phyloP scores from a whole-genome alignment of 2,797 vertebrate genomes.

The Glyptemys insculpta region DNA sequence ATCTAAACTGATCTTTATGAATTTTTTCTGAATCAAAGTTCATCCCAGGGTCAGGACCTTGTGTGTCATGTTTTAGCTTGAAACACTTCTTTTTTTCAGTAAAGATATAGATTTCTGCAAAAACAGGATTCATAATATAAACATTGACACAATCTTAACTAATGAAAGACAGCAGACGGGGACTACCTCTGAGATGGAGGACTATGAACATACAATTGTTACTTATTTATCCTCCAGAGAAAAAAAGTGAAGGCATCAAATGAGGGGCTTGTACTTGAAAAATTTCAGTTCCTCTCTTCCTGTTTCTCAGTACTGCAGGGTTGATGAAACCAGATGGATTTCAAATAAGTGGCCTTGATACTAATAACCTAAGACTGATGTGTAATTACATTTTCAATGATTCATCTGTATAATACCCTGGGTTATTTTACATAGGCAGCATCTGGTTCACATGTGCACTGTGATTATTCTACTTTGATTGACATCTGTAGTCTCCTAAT shows the following conservation, averaged over 20 bases:
- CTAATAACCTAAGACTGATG: slow-evolving; percentile 63
- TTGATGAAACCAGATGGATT: slow-evolving; percentile 45
- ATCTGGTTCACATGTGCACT: slow-evolving; percentile 74
- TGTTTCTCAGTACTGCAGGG: slow-evolving; percentile 1
- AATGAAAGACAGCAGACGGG: slow-evolving; percentile 4
- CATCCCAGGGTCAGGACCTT: not conserved
- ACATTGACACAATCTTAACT: not conserved
- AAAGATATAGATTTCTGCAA: not conserved
- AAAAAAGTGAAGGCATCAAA: not conserved
- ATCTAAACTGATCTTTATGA: not conserved
- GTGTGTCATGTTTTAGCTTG: not conserved
- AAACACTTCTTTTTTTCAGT: not conserved
- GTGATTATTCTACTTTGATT: slow-evolving; percentile 70
- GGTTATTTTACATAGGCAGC: slow-evolving; percentile 70
- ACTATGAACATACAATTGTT: slow-evolving; percentile 1
- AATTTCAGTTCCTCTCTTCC: slow-evolving; percentile 10
- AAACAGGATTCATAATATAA: slow-evolving; percentile 9
- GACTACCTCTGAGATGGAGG: not conserved
- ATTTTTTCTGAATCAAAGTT: not conserved
- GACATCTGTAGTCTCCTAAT: slow-evolving; percentile 72
- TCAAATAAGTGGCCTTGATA: slow-evolving; percentile 44
- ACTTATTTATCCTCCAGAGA: not conserved
- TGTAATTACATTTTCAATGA: slow-evolving; percentile 72
- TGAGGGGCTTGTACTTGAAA: slow-evolving; percentile 8
- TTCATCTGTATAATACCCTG: slow-evolving; percentile 72